Evolutionary conservation across 2,888 invertebrate species (phyloP).

Genomic region (Priocnemis perturbator): DNA sequence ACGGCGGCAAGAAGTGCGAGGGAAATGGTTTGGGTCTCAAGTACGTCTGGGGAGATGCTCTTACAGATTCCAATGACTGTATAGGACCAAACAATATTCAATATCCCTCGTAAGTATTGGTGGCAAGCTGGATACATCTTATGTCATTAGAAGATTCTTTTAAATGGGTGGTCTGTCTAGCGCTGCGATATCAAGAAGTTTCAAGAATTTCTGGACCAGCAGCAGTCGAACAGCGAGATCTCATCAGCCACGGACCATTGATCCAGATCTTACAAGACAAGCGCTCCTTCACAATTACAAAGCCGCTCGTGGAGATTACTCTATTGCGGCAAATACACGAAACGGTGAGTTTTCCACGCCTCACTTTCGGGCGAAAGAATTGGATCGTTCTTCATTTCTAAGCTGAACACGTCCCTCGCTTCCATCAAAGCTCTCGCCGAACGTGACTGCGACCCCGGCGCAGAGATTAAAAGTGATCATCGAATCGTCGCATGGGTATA

Average conservation of each 20-base stretch:
- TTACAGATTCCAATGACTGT: constrained; percentile 86
- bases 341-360: constrained; percentile 59
- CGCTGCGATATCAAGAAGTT: constrained; percentile 85
- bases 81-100: constrained; percentile 88
- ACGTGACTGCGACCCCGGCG: too few relatives aligned
- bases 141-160: background rate
- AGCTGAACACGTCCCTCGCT: background rate
- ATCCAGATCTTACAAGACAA: constrained; percentile 85
- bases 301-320: constrained; percentile 78
- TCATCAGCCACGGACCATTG: constrained; percentile 79
- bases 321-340: constrained; percentile 68
- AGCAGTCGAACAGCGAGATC: constrained; percentile 83
- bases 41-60: constrained; percentile 92
- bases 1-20: constrained; percentile 76
- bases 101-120: constrained; percentile 85
- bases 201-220: constrained; percentile 82
- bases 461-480: too few relatives aligned
- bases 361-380: background rate
- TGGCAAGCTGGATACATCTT: background rate
- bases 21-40: constrained; percentile 83
- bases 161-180: constrained; percentile 76
- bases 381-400: background rate
- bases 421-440: too few relatives aligned
- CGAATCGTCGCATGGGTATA: background rate
- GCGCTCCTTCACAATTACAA: constrained; percentile 81